phyloP scores from a whole-genome alignment of 1,140 invertebrate species.

The Lasaia peninsularis region DNA sequence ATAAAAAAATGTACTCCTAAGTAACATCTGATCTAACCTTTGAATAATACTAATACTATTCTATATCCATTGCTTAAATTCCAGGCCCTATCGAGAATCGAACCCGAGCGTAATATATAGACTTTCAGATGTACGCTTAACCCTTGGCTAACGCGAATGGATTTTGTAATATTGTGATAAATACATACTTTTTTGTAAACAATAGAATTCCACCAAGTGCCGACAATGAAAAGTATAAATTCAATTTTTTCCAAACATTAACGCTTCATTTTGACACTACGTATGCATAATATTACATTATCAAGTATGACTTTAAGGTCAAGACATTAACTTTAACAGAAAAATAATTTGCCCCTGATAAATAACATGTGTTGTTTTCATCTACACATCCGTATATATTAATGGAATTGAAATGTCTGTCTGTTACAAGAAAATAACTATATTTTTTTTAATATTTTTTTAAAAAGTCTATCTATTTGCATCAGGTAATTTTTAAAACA shows the following conservation, averaged over 20 bases:
- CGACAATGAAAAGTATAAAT: neutral
- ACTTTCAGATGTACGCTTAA: too few relatives aligned
- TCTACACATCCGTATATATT: slow-evolving; percentile 21
- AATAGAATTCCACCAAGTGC: too few relatives aligned
- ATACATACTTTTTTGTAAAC: too few relatives aligned
- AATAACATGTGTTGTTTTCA: slow-evolving; percentile 45
- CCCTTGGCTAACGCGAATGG: too few relatives aligned
- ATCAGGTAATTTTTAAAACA: too few relatives aligned
- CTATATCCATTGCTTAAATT: too few relatives aligned
- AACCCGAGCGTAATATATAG: too few relatives aligned
- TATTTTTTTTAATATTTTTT: neutral
- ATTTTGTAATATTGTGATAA: too few relatives aligned
- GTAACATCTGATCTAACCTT: too few relatives aligned
- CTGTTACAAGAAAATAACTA: neutral
- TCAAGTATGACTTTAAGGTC: slow-evolving; percentile 43
- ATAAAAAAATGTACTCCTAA: too few relatives aligned
- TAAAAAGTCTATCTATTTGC: neutral
- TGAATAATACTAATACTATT: too few relatives aligned
- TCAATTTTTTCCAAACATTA: neutral
- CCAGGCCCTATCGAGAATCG: too few relatives aligned
- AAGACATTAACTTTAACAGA: slow-evolving; percentile 52
- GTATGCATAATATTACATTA: slow-evolving; percentile 40
- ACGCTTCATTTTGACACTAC: slow-evolving; percentile 40
- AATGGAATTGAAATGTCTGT: slow-evolving; percentile 4
- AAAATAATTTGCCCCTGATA: slow-evolving; percentile 72